phyloP scores from a whole-genome alignment of 2,888 invertebrate genomes.

The Seira ritae region DNA sequence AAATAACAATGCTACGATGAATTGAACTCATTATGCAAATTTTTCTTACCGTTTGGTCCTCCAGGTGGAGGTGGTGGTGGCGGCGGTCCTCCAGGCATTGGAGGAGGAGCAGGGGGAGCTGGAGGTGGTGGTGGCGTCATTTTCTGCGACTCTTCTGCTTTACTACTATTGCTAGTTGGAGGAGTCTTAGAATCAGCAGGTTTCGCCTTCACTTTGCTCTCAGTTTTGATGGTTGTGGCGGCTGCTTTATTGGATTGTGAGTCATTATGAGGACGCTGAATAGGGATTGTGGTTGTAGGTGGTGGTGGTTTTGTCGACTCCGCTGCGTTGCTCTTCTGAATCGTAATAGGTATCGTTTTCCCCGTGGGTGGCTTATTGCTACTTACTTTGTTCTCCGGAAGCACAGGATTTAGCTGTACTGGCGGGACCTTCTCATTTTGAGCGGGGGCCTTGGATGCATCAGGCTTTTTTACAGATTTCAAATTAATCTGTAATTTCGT shows the following conservation, averaged over 20 bases:
- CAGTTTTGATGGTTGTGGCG: slow-evolving; percentile 36
- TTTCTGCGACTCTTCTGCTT: not conserved
- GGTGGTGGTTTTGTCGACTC: not conserved
- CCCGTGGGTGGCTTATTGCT: slow-evolving; percentile 39
- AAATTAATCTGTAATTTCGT: slow-evolving; percentile 70
- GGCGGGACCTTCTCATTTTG: slow-evolving; percentile 57
- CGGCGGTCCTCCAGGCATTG: slow-evolving; percentile 47
- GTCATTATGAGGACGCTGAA: slow-evolving; percentile 29
- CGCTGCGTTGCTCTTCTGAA: slow-evolving; percentile 34
- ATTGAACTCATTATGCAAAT: not conserved
- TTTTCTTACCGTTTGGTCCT: slow-evolving; percentile 10
- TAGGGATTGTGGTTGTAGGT: slow-evolving; percentile 29
- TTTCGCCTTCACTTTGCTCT: slow-evolving; percentile 44
- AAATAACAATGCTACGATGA: too few relatives aligned
- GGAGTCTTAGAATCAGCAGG: slow-evolving; percentile 6
- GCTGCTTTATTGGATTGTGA: slow-evolving; percentile 25
- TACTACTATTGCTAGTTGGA: too few relatives aligned
- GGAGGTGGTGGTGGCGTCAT: slow-evolving; percentile 4
- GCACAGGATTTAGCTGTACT: slow-evolving; percentile 59
- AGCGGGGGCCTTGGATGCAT: slow-evolving; percentile 29
- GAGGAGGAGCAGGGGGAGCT: slow-evolving; percentile 53
- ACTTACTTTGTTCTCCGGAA: slow-evolving; percentile 50
- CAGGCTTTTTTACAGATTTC: slow-evolving; percentile 68
- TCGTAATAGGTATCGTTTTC: slow-evolving; percentile 31
- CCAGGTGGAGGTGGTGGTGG: slow-evolving; percentile 70